A percentile compares a stretch with the other conserved stretches of the same genome.
Conservation (phyloP, 2,888 invertebrate genomes). For the Spodoptera littoralis region DNA sequence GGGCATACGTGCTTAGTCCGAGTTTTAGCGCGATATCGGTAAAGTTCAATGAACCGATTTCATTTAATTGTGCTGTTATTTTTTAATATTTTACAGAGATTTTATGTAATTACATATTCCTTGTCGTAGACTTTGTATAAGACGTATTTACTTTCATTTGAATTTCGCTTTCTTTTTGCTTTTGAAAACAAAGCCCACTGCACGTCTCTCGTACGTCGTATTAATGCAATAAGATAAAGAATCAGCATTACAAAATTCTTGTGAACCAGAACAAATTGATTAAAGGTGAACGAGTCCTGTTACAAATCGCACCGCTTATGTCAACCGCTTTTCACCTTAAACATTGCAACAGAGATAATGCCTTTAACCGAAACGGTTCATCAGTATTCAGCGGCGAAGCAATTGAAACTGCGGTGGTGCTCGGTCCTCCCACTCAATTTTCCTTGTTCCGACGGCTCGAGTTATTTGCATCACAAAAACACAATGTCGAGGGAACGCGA, state of each 20-base stretch:
- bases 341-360: conserved; percentile 78
- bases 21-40: too few relatives aligned
- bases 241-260: conserved; percentile 23
- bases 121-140: too few relatives aligned
- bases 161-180: conserved; percentile 7
- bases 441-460: conserved; percentile 87
- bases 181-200: not conserved
- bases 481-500: conserved; percentile 86
- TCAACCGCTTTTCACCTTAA: conserved; percentile 68
- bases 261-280: conserved; percentile 37
- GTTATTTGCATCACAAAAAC: conserved; percentile 89
- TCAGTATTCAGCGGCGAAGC: conserved; percentile 87
- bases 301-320: conserved; percentile 64
- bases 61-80: too few relatives aligned
- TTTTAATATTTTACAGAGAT: too few relatives aligned
- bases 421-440: conserved; percentile 87
- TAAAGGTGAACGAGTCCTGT: conserved; percentile 41
- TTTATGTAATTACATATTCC: too few relatives aligned
- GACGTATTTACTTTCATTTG: not conserved
- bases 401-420: conserved; percentile 87
- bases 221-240: conserved; percentile 43
- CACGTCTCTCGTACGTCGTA: conserved; percentile 12
- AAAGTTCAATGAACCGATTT: too few relatives aligned
- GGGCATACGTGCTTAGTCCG: too few relatives aligned
- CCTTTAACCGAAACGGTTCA: conserved; percentile 82